A percentile compares a stretch with the other conserved stretches of the same genome.
These are phyloP conservation scores for Galerucella pusilla DNA, from an alignment of 2,888 invertebrate genomes.

Conservation along the genomic window DNA sequence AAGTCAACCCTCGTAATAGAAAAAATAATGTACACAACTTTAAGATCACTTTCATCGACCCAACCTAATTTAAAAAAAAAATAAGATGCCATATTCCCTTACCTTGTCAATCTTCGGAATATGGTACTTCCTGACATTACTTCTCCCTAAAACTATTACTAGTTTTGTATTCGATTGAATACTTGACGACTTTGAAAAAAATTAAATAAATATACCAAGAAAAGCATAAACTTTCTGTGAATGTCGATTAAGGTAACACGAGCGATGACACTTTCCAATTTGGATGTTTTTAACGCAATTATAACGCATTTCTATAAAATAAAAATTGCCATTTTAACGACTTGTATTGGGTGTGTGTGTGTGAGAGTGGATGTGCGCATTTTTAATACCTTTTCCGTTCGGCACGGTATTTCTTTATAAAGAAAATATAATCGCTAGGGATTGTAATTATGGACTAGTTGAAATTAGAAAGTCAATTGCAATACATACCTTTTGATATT, in stretches of 20 bases:
- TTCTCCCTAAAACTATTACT: too few relatives aligned
- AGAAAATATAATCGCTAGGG: constrained; percentile 26
- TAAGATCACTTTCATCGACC: too few relatives aligned
- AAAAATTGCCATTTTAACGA: constrained; percentile 26
- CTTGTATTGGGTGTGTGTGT: constrained; percentile 23
- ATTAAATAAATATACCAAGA: too few relatives aligned
- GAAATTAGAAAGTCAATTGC: background rate
- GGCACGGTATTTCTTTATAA: constrained; percentile 7
- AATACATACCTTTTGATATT: background rate
- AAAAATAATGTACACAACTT: too few relatives aligned
- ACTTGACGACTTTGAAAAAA: too few relatives aligned
- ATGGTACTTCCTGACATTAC: too few relatives aligned
- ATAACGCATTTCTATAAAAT: constrained; percentile 8
- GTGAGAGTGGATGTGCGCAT: constrained; percentile 30
- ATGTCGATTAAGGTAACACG: background rate
- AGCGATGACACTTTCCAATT: constrained; percentile 12
- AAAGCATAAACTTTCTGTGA: background rate
- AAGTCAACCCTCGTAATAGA: too few relatives aligned
- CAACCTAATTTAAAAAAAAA: too few relatives aligned
- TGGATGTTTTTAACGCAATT: constrained; percentile 5
- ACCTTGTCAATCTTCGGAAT: too few relatives aligned
- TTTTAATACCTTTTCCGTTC: constrained; percentile 14
- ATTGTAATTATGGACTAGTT: constrained; percentile 16
- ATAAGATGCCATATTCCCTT: too few relatives aligned
- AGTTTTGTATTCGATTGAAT: too few relatives aligned